These are phyloP conservation scores for Megaleporinus macrocephalus DNA, from an alignment of 2,113 vertebrate genomes.

Conservation along the genomic window DNA sequence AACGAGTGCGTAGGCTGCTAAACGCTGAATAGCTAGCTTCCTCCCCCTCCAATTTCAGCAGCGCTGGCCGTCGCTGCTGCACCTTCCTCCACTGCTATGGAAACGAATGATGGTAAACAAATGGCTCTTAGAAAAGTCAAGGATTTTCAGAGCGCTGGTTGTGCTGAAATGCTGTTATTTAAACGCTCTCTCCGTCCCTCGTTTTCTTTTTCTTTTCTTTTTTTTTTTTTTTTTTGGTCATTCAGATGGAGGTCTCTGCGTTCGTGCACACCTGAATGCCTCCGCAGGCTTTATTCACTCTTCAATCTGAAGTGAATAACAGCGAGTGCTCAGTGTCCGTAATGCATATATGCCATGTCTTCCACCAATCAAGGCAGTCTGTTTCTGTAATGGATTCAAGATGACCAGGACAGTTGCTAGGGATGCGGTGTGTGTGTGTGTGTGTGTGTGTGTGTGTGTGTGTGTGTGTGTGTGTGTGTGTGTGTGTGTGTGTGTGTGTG, in stretches of 20 bases:
- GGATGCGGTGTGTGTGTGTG: no score
- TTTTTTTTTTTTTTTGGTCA: background rate
- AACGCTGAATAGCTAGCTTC: conserved; percentile 63
- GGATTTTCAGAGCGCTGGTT: conserved; percentile 19
- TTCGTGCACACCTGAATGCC: conserved; percentile 44
- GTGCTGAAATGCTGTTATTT: background rate
- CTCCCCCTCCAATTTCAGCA: conserved; percentile 71
- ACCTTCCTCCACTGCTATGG: conserved; percentile 73
- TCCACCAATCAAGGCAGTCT: background rate
- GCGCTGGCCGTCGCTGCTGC: conserved; percentile 52
- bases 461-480: no score
- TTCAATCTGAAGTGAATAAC: conserved; percentile 49
- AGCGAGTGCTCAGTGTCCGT: background rate
- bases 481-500: no score
- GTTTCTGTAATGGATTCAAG: no score
- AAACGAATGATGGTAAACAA: conserved; percentile 74
- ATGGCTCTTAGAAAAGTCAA: conserved; percentile 63
- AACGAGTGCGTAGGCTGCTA: conserved; percentile 4
- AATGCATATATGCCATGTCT: background rate
- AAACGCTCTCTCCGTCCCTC: background rate
- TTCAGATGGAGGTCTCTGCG: conserved; percentile 40
- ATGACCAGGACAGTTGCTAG: no score
- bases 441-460: no score
- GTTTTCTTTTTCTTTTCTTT: no score
- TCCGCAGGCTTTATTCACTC: conserved; percentile 32